Conservation (phyloP, 2,797 vertebrate genomes). For the Melanotaenia nigrans region DNA sequence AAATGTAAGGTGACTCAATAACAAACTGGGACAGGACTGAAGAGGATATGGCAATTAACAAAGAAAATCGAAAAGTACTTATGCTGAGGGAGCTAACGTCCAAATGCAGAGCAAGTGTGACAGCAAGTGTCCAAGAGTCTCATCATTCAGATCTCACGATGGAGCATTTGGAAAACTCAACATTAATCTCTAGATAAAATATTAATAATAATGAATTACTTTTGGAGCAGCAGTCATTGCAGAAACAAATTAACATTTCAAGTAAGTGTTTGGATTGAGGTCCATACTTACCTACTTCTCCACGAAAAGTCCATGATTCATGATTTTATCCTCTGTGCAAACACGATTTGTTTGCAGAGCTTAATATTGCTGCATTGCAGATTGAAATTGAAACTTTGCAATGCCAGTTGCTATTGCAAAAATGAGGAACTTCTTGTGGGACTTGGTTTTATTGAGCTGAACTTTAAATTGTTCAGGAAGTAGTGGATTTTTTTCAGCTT, state of each 20-base stretch:
- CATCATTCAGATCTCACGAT: too few species aligned
- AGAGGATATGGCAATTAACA: too few species aligned
- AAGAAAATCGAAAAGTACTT: too few species aligned
- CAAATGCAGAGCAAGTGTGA: too few species aligned
- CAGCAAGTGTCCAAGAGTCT: too few species aligned
- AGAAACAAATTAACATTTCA: background rate
- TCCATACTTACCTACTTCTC: background rate
- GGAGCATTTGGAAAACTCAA: too few species aligned
- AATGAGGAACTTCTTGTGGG: background rate
- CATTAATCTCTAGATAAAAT: too few species aligned
- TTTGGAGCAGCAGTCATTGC: background rate
- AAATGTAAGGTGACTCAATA: too few species aligned
- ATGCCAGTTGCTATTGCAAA: background rate
- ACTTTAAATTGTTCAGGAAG: background rate
- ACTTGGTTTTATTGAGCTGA: background rate
- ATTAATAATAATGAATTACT: too few species aligned
- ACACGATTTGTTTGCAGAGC: background rate
- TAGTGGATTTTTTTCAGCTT: too few species aligned
- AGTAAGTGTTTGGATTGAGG: conserved; percentile 6
- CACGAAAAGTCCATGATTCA: background rate
- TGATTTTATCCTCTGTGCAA: background rate
- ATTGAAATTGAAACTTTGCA: background rate
- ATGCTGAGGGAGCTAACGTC: too few species aligned
- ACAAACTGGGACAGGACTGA: too few species aligned
- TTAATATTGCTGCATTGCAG: background rate